Evolutionary conservation across 2,888 invertebrate genomes (phyloP), one percentile per base, ranked within the genome.

Genomic region (Alcis repandata): DNA sequence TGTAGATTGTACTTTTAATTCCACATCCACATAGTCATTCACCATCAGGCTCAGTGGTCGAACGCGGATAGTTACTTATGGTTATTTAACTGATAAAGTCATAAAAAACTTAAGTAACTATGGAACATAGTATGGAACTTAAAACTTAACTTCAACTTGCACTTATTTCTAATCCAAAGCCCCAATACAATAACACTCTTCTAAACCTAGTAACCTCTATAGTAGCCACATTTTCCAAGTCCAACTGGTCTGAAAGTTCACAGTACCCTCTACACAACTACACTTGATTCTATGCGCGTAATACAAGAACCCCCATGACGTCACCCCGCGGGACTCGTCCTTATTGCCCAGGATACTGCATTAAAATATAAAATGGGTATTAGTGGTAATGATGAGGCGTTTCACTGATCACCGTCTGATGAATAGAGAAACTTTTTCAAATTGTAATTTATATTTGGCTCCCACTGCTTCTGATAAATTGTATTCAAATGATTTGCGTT

Each of bases 361-460:
- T 79, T 69, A 76, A 63, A 83, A 82, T 82, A 81, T 83, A 82
- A 83, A 84, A 77, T 83, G 80, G 77, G 83, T 83, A 86, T 87
- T 83, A 79, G 77, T 79, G 75, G 83, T 86, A 86, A 88, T 89
- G 91, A 91, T 86, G 82, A 79, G 82, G 86, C 89, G 78, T 79
- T 84, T 76, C 81, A 79, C 79, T 82, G 84, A 87, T 88, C 83
- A 83, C 78, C 75, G 77, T 67, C 58, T 69, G 72, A 78, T 79
- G 77, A 78, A 75, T 76, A 27, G 38, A 20, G 45, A 68, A 70
- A 72, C 68, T 57, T 73, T 70, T 76, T 72, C 19, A 70, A 70
- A 65, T 64, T 57, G 22, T 54, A 51, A 68, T 71, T 72, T 54
- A 20, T 57, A 61, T 52, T 57, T 60, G 45, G 46, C 45, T 66